These are phyloP conservation scores for Microtus montanus DNA, from an alignment of 2,113 vertebrate species.

Conservation along the genomic window DNA sequence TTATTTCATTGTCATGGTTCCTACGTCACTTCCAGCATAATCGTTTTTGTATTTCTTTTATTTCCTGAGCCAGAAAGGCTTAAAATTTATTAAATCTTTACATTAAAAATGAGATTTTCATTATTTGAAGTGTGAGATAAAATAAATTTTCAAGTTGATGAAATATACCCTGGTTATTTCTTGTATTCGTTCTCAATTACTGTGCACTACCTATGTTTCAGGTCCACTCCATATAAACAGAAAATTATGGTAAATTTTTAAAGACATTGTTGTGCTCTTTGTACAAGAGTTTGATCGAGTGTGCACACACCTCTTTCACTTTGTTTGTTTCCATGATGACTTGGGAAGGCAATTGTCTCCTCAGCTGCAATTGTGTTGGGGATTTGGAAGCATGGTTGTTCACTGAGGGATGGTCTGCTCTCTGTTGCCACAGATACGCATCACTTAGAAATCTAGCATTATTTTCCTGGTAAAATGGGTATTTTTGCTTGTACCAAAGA, in stretches of 20 bases:
- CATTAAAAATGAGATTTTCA: neutral
- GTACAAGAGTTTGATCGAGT: neutral
- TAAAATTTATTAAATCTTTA: neutral
- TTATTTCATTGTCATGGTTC: neutral
- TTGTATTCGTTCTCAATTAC: neutral
- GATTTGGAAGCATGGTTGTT: neutral
- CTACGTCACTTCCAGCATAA: neutral
- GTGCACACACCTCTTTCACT: neutral
- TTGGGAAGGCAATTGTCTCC: neutral
- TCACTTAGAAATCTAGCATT: constrained; percentile 26
- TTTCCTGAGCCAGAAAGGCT: neutral
- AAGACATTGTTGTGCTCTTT: neutral
- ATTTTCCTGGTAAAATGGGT: constrained; percentile 10
- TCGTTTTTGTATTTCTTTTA: neutral
- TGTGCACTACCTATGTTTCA: neutral
- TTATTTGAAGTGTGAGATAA: neutral
- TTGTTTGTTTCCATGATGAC: neutral
- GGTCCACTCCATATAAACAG: neutral
- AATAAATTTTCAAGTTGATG: neutral
- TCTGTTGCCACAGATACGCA: constrained; percentile 28
- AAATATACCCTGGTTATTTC: neutral
- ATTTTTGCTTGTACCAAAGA: constrained; percentile 63
- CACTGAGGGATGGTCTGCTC: neutral
- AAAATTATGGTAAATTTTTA: neutral
- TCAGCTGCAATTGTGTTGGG: neutral